Evolutionary conservation across 2,113 vertebrate species (phyloP).

Genomic region (Amphilophus citrinellus): DNA sequence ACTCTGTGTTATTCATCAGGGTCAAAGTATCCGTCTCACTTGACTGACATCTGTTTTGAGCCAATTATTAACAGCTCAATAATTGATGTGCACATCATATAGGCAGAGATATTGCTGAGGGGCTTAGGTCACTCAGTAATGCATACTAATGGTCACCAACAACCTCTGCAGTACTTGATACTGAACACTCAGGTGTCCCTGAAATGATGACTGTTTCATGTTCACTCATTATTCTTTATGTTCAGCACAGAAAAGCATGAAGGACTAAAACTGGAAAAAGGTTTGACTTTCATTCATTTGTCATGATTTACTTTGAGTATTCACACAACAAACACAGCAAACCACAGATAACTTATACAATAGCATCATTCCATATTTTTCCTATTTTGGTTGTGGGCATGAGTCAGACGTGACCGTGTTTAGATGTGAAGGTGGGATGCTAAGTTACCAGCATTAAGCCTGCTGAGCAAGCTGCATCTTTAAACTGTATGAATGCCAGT

Average conservation of each 20-base stretch:
- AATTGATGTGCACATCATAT: constrained; percentile 62
- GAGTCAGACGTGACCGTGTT: not conserved
- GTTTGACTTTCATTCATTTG: not conserved
- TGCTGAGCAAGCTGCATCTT: not conserved
- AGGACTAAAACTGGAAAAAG: not conserved
- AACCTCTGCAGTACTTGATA: constrained; percentile 1
- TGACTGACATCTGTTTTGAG: constrained; percentile 68
- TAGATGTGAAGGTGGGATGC: not conserved
- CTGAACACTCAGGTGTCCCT: not conserved
- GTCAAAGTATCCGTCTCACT: constrained; percentile 64
- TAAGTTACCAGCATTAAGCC: rapidly evolving
- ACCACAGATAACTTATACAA: not conserved
- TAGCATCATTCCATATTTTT: not conserved
- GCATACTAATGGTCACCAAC: constrained; percentile 34
- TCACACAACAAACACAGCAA: not conserved
- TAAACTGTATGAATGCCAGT: not conserved
- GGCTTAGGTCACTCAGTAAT: constrained; percentile 8
- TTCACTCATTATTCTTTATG: not conserved
- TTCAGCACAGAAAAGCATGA: not conserved
- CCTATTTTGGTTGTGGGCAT: not conserved
- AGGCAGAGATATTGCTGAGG: constrained; percentile 22
- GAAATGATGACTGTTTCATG: not conserved
- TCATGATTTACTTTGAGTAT: not conserved
- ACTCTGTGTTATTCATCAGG: constrained; percentile 51
- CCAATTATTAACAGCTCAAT: constrained; percentile 65